Conservation (phyloP, 1,140 invertebrate species). For the Aphelenchoides avenae region DNA sequence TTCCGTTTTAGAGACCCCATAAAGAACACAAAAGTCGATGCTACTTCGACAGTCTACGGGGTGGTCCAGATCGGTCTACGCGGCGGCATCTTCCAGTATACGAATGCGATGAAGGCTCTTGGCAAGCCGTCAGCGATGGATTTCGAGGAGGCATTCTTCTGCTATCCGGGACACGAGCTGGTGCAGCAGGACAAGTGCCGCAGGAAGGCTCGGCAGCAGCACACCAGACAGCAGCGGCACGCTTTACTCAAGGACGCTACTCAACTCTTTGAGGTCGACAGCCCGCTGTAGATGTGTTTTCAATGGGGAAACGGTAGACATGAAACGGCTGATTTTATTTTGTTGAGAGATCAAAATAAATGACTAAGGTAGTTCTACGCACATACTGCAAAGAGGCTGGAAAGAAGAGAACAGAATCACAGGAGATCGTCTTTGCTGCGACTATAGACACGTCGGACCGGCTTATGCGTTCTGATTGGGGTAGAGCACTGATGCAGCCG, state of each 20-base stretch:
- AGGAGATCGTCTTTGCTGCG: too few species aligned
- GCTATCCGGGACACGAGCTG: constrained; percentile 52
- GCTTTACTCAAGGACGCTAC: too few species aligned
- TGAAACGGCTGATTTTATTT: too few species aligned
- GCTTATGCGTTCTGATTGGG: neutral
- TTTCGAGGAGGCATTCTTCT: constrained; percentile 59
- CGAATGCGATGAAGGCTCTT: constrained; percentile 44
- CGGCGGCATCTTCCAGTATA: constrained; percentile 58
- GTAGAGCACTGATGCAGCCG: neutral
- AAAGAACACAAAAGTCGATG: constrained; percentile 55
- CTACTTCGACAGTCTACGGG: constrained; percentile 54
- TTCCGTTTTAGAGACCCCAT: constrained; percentile 52
- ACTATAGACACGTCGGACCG: too few species aligned
- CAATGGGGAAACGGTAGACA: too few species aligned
- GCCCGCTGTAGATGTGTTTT: too few species aligned
- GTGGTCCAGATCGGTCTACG: constrained; percentile 56
- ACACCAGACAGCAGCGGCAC: neutral
- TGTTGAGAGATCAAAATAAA: too few species aligned
- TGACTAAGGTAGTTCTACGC: too few species aligned
- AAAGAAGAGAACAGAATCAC: too few species aligned
- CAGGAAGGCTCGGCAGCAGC: neutral
- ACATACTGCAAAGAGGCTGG: too few species aligned
- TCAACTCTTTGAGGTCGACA: too few species aligned
- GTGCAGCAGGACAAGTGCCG: constrained; percentile 29
- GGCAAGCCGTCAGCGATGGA: constrained; percentile 48